Conservation (phyloP, 2,797 vertebrate species). For the Tachyglossus aculeatus region DNA sequence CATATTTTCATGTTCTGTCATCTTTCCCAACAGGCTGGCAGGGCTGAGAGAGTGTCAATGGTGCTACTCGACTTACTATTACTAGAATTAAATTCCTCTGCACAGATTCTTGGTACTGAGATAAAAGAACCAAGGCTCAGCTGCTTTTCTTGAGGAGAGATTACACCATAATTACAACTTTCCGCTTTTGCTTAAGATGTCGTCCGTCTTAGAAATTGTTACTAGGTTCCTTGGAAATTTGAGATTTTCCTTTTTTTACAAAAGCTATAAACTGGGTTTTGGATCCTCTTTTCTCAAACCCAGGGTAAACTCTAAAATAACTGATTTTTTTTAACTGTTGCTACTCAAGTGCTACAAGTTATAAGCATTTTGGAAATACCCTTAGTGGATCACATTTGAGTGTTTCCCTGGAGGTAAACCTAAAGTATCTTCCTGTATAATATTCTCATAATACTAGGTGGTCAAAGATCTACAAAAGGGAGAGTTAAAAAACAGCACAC, state of each 20-base stretch:
- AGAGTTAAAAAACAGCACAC: conserved; percentile 22
- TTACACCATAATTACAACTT: too few relatives aligned
- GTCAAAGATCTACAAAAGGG: conserved; percentile 33
- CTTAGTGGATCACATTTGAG: neutral
- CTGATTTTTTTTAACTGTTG: neutral
- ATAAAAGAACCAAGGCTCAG: too few relatives aligned
- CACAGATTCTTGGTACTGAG: too few relatives aligned
- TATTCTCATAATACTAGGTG: too few relatives aligned
- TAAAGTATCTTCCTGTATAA: conserved; percentile 25
- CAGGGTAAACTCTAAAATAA: neutral
- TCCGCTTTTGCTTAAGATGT: too few relatives aligned
- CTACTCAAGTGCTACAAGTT: neutral
- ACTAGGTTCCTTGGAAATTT: neutral
- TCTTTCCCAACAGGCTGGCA: too few relatives aligned
- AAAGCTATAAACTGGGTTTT: too few relatives aligned
- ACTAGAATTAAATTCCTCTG: too few relatives aligned
- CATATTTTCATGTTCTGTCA: too few relatives aligned
- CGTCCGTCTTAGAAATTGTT: neutral
- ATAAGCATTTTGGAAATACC: conserved; percentile 25
- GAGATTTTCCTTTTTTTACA: neutral
- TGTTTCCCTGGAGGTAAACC: conserved; percentile 13
- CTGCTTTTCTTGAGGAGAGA: too few relatives aligned
- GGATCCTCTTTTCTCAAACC: neutral
- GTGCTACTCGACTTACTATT: too few relatives aligned
- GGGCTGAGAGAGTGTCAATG: too few relatives aligned